Conservation (phyloP, 2,888 invertebrate genomes). For the Rhagonycha fulva region DNA sequence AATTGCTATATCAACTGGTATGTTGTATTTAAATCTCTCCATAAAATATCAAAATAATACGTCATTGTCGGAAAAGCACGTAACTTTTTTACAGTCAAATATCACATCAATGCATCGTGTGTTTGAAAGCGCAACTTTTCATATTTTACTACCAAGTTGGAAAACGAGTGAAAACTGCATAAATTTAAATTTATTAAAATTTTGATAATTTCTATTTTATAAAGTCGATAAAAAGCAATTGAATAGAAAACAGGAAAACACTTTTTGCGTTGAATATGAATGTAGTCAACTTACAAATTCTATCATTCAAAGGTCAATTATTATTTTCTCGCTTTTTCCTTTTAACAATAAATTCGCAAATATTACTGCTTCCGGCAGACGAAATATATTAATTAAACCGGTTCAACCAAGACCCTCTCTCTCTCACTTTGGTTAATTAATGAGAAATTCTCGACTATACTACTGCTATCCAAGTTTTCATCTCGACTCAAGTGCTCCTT, state of each 20-base stretch:
- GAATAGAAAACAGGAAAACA: neutral
- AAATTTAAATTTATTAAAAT: neutral
- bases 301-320: conserved; percentile 15
- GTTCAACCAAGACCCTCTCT: conserved; percentile 13
- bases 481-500: conserved; percentile 17
- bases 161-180: neutral
- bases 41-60: conserved; percentile 2
- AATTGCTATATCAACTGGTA: conserved; percentile 11
- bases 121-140: neutral
- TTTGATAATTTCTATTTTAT: neutral
- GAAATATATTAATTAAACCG: conserved; percentile 28
- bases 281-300: conserved; percentile 1
- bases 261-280: neutral
- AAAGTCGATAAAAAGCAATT: neutral
- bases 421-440: conserved; percentile 28
- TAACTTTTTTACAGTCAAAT: conserved; percentile 14
- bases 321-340: conserved; percentile 14
- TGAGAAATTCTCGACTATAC: conserved; percentile 22
- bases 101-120: conserved; percentile 1
- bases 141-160: neutral
- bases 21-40: conserved; percentile 5
- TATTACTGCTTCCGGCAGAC: conserved; percentile 23
- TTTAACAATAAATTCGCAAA: conserved; percentile 19
- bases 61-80: conserved; percentile 8
- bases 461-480: conserved; percentile 22